Evolutionary conservation across 2,888 invertebrate species (phyloP).

Genomic region (Apamea epomidion): DNA sequence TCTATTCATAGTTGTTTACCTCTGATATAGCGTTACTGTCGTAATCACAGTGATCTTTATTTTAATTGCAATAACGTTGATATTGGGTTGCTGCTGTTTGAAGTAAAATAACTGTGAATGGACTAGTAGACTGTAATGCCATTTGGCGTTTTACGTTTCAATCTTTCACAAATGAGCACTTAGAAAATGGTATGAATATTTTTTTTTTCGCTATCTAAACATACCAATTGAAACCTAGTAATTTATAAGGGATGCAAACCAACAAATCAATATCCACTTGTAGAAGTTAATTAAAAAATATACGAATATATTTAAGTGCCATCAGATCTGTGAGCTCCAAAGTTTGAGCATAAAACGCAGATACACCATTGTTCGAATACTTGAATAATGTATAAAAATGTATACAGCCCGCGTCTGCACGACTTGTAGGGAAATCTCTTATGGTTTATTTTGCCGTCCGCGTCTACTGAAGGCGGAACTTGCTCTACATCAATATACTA

Average conservation of each 20-base stretch:
- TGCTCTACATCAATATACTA: conserved; percentile 6
- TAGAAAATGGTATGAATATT: not conserved
- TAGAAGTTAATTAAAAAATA: not conserved
- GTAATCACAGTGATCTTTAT: too few relatives aligned
- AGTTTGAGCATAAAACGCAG: conserved; percentile 22
- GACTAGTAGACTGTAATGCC: too few relatives aligned
- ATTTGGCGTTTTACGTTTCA: not conserved
- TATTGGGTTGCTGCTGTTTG: too few relatives aligned
- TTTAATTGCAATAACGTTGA: too few relatives aligned
- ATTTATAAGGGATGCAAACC: not conserved
- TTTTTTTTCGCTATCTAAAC: not conserved
- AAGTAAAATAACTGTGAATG: too few relatives aligned
- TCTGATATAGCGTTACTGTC: too few relatives aligned
- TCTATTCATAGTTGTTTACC: not conserved
- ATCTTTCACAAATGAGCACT: not conserved
- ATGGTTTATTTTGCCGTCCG: conserved; percentile 49
- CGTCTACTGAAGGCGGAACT: conserved; percentile 21
- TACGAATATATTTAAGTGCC: not conserved
- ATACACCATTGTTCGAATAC: conserved; percentile 25
- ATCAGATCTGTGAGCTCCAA: conserved; percentile 6
- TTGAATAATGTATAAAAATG: conserved; percentile 24
- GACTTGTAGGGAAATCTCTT: conserved; percentile 41
- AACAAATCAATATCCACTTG: not conserved
- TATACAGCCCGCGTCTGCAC: conserved; percentile 16
- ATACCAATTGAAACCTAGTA: not conserved